Evolutionary conservation across 2,888 invertebrate species (phyloP), one percentile per base, ranked within the genome.

Genomic region (Nudaria mundana): DNA sequence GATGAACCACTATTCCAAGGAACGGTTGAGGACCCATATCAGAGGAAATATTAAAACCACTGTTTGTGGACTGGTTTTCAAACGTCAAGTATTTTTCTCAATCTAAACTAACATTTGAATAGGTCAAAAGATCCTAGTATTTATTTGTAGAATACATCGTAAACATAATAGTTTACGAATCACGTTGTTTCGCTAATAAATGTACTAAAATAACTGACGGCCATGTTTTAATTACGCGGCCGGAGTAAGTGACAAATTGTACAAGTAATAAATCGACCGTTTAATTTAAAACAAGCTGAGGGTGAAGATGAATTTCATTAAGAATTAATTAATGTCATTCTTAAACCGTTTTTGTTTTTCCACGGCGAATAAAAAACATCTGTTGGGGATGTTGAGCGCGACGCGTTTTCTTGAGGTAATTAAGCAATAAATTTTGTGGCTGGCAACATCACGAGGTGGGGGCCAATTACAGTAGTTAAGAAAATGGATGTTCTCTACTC

Each of bases 251-350:
- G 87, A 87, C 87, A 86, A 87, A 87, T 87, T 86, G 85, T 82
- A 77, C 84, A 66, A 77, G 85, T 69, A 81, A 88, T 86, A 88
- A 88, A 88, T 88, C 81, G 80, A 73, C 67, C 76, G 66, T 82
- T 85, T 78, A 86, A 86, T 82, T 88, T 86, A 86, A 86, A 86
- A 81, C 82, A 72, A 73, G 74, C 58, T 64, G 81, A 79, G 87
- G 87, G 88, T 78, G 87, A 85, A 88, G 88, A 88, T 86, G 87
- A 86, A 88, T 88, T 88, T 87, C 88, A 88, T 87, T 88, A 87
- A 88, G 88, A 87, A 87, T 87, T 88, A 88, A 88, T 88, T 88
- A 88, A 88, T 88, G 88, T 88, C 88, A 88, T 88, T 85, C 88
- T 88, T 87, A 83, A 83, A 77, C 73, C 76, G 84, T 85, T 85